Evolutionary conservation across 2,888 invertebrate genomes (phyloP), one percentile per base, ranked within the genome.

Genomic region (Cataglyphis livida): DNA sequence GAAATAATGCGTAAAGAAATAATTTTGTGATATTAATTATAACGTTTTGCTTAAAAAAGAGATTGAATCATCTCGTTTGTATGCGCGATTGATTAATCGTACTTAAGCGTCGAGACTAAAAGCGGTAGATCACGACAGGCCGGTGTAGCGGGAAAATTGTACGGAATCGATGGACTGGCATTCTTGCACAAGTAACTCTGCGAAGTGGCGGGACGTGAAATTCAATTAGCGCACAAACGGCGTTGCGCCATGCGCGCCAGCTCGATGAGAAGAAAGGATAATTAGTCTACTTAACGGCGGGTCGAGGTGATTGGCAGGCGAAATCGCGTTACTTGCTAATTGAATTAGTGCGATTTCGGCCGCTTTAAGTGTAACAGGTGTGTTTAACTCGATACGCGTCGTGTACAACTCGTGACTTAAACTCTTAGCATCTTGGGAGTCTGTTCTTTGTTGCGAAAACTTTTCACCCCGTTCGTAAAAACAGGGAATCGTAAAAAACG

Each of bases 221-320:
- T 87, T 85, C 79, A 87, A 85, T 87, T 87, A 87, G 75, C 66
- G 81, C 59, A 68, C 44, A 62, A 68, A 10, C 75, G 65, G 71
- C 10, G 21, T n/a, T 25, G 75, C 21, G 25, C 51, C 61, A 38
- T 38, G 48, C 59, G 35, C 38, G 65, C 21, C 35, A 54, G 48
- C 25, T 44, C 51, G 44, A 61, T 61, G 48, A 82, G 83, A 84
- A 86, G 81, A 83, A 84, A 86, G 65, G 78, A 81, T 81, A 84
- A 86, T 87, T 86, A 81, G 86, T 81, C 75, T 78, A 87, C 85
- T 87, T 84, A 79, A 61, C 32, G 57, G 59, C 54, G 74, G 25
- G 61, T 62, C 74, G 78, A 81, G n/a, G 79, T 84, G 85, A 84
- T 85, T 84, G 84, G 85, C 84, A 82, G 76, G 75, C 82, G 76